phyloP scores from a whole-genome alignment of 2,797 vertebrate species.

The Leucoraja ocellata region DNA sequence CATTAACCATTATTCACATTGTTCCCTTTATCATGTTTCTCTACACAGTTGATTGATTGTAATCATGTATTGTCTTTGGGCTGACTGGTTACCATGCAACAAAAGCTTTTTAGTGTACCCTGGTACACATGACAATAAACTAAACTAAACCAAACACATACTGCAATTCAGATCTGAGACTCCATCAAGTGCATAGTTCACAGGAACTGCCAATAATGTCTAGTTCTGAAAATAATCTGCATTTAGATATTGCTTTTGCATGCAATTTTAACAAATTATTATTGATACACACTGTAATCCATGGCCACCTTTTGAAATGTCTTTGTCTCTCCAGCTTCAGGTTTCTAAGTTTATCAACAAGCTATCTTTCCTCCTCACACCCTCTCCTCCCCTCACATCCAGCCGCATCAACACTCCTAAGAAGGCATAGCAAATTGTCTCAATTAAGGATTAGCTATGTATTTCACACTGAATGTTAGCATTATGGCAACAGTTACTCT shows the following conservation, averaged over 20 bases:
- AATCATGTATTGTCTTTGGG: too few species aligned
- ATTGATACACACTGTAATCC: background rate
- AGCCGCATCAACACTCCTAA: background rate
- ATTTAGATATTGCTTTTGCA: background rate
- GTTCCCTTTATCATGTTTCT: too few species aligned
- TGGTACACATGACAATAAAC: too few species aligned
- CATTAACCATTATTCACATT: too few species aligned
- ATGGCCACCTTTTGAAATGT: background rate
- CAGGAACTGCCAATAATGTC: background rate
- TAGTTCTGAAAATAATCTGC: background rate
- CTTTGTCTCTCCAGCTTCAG: background rate
- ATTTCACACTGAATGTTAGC: background rate
- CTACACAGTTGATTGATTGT: too few species aligned
- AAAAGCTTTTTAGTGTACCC: too few species aligned
- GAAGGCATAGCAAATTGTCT: background rate
- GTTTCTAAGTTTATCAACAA: background rate
- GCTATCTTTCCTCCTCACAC: background rate
- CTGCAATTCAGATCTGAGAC: too few species aligned
- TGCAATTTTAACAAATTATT: background rate
- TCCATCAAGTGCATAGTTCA: background rate
- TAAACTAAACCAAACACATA: too few species aligned
- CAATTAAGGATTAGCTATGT: background rate
- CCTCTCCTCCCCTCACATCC: background rate
- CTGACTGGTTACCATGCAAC: too few species aligned
- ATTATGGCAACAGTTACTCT: background rate